These are phyloP conservation scores for Serrognathus titanus DNA, from an alignment of 2,888 invertebrate genomes.

Conservation along the genomic window DNA sequence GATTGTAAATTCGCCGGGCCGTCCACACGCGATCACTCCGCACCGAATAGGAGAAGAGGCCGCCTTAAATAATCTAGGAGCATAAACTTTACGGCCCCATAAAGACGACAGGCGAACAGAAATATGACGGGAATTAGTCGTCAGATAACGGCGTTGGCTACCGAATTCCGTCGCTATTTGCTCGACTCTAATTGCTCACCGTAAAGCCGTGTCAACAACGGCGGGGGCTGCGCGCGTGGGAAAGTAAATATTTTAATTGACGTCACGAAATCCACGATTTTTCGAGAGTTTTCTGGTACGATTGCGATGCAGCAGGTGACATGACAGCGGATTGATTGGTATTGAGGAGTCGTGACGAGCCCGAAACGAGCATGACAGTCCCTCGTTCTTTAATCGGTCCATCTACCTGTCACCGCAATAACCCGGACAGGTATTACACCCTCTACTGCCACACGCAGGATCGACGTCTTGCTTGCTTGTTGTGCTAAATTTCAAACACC, in stretches of 20 bases:
- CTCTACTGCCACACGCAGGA: not conserved
- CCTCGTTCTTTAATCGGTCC: slow-evolving; percentile 6
- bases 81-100: slow-evolving; percentile 16
- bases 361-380: slow-evolving; percentile 7
- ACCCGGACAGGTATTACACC: slow-evolving; percentile 6
- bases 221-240: slow-evolving; percentile 6
- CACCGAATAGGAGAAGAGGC: slow-evolving; percentile 13
- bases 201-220: slow-evolving; percentile 14
- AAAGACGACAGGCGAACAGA: slow-evolving; percentile 17
- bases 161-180: slow-evolving; percentile 10
- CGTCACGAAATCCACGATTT: too few relatives aligned
- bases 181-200: slow-evolving; percentile 10
- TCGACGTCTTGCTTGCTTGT: not conserved
- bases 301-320: slow-evolving; percentile 22
- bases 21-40: slow-evolving; percentile 17
- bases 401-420: slow-evolving; percentile 2
- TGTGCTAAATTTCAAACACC: too few relatives aligned
- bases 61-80: slow-evolving; percentile 16
- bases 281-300: too few relatives aligned
- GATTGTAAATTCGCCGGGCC: slow-evolving; percentile 18
- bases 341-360: slow-evolving; percentile 1
- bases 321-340: slow-evolving; percentile 24
- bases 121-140: slow-evolving; percentile 15
- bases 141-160: slow-evolving; percentile 14
- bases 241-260: not conserved